Base-by-base conservation (phyloP, 1,140 invertebrate species). In the Lycorma delicatula region DNA sequence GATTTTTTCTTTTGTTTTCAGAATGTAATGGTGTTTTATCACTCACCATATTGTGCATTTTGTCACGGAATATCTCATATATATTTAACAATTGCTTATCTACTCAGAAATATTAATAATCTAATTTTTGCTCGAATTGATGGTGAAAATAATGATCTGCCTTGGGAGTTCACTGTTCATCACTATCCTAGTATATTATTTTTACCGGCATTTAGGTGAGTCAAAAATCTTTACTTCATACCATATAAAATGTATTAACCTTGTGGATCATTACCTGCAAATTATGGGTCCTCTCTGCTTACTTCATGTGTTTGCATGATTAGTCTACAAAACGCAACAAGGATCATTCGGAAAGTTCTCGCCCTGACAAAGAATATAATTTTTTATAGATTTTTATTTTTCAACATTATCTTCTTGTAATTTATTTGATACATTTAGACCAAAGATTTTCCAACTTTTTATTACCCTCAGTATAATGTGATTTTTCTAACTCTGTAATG, bases 161-260 rank as follows among this genome's bases (percentile, higher is more conserved):
- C 87, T 2, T 90, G 87, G 87, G 81, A 86, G 67, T 90, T 82
- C 70, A 85, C 81, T 23, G 83, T 84, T 71, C 79, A 82, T 65
- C 75, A 72, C 26, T 89, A 84, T 74, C 89, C 89, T 7, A 80
- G 83, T 0, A 76, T 92, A 31, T 71, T 91, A 13, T 83, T 90
- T 60, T 86, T 87, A 64, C 85, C 86, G 26, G 76, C 79, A 1
- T 70, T 74, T 64, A 79, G 77, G 83, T 85, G 72, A 68, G 64
- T 65, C 47, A 2, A 44, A 18, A 58, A 18, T 38, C 27, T 16
- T 31, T 56, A 47, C 71, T 34, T 54, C 16, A 58, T 5, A 9
- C 7, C 53, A 47, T 20, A 18, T 13, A 13, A 44, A 23, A 11
- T 57, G 60, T 38, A 26, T 13, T 16, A 12, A 46, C 16, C 6